These are phyloP conservation scores for Phrynocephalus forsythii DNA, from an alignment of 2,797 vertebrate genomes.

Conservation along the genomic window DNA sequence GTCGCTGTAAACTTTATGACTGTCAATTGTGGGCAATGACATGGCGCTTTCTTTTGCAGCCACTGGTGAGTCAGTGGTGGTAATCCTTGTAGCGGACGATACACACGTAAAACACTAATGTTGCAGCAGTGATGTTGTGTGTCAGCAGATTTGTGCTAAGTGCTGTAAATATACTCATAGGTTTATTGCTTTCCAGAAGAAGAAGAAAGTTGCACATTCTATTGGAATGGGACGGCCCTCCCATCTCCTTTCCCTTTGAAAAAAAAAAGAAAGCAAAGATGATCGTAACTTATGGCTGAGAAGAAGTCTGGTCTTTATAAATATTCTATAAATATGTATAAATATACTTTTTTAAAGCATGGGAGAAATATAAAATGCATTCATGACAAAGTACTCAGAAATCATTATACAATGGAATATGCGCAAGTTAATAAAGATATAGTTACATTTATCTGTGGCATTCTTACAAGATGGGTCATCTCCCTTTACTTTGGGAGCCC, in stretches of 20 bases:
- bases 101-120: slow-evolving; percentile 69
- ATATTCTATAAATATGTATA: slow-evolving; percentile 80
- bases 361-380: slow-evolving; percentile 72
- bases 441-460: slow-evolving; percentile 72
- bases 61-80: slow-evolving; percentile 62
- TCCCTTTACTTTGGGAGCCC: slow-evolving; percentile 48
- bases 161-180: slow-evolving; percentile 78
- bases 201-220: slow-evolving; percentile 78
- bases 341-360: slow-evolving; percentile 83
- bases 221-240: slow-evolving; percentile 74
- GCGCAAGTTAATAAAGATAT: slow-evolving; percentile 80
- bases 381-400: slow-evolving; percentile 73
- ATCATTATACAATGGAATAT: slow-evolving; percentile 78
- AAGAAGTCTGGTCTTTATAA: slow-evolving; percentile 78
- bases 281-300: slow-evolving; percentile 63
- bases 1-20: slow-evolving; percentile 27
- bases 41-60: slow-evolving; percentile 55
- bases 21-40: slow-evolving; percentile 65
- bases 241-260: slow-evolving; percentile 63
- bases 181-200: slow-evolving; percentile 80
- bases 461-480: slow-evolving; percentile 63
- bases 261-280: slow-evolving; percentile 69
- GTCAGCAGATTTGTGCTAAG: slow-evolving; percentile 72
- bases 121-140: slow-evolving; percentile 67
- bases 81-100: slow-evolving; percentile 69